Base-by-base conservation (phyloP, 2,888 invertebrate genomes). In the Leptinotarsa tumamoca region DNA sequence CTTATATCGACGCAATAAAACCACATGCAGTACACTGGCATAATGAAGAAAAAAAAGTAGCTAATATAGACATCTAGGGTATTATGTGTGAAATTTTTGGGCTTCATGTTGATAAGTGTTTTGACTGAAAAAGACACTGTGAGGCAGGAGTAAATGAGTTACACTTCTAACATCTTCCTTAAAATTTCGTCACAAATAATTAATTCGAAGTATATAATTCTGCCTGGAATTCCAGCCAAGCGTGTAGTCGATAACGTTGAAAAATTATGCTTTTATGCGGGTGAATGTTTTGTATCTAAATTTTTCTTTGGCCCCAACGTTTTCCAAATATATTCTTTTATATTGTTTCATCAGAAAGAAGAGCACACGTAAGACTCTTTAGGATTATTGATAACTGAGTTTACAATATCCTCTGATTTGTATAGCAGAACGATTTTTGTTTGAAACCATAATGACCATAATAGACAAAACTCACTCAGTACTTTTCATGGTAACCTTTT, bases 111-210 rank as follows among this genome's bases (percentile, higher is more conserved):
- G 33, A 10, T 33, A 1, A 33, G 10, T 33, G 33, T 33, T 5
- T 33, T 33, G 33, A 33, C 33, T 10, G 7, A 10, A 33, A 10
- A 10, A 33, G 33, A 33, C 33, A 33, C 10, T 33, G 33, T 33
- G 5, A 33, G 33, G 33, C 33, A 10, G 33, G 2, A 7, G 2
- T 33, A 4, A 4, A 23, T 15, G 2, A 15, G 21, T 58, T 58
- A 23, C 58, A 14, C 58, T 23, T 14, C 23, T 27, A 58, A 14
- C 21, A 58, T 23, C 14, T 23, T 4, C 14, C 69, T 72, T 76
- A 78, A 81, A 81, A n/a, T 80, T 83, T 80, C 78, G 81, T 80
- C 80, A 79, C 79, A 81, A 82, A 79, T 82, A 84, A 83, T 83
- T 81, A 81, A 82, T 81, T 83, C 77, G 72, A 78, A 78, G 73